These are phyloP conservation scores for Amiota mariae DNA, from an alignment of 2,888 invertebrate species.

Conservation along the genomic window DNA sequence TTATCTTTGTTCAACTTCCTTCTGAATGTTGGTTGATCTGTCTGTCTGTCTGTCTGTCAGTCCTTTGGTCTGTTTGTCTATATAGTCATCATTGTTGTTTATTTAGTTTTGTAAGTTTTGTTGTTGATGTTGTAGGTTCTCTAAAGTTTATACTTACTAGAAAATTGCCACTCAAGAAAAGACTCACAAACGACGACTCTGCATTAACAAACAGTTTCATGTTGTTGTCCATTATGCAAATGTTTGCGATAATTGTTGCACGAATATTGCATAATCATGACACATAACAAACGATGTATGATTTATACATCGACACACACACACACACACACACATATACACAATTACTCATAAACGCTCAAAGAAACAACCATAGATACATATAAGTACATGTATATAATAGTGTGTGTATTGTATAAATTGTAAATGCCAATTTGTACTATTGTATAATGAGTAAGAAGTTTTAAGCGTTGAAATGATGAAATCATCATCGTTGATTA, in stretches of 20 bases:
- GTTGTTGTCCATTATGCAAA: slow-evolving; percentile 50
- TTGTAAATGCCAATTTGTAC: too few relatives aligned
- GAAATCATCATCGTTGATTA: too few relatives aligned
- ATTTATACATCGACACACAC: slow-evolving; percentile 27
- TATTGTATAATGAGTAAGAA: too few relatives aligned
- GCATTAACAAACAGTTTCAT: slow-evolving; percentile 18
- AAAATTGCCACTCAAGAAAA: slow-evolving; percentile 54
- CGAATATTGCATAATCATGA: slow-evolving; percentile 63
- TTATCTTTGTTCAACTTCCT: slow-evolving; percentile 34
- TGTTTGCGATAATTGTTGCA: slow-evolving; percentile 59
- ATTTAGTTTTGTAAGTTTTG: slow-evolving; percentile 7
- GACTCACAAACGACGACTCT: background rate
- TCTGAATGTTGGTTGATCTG: slow-evolving; percentile 31
- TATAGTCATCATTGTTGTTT: slow-evolving; percentile 1
- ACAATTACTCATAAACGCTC: too few relatives aligned
- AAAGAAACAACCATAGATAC: too few relatives aligned
- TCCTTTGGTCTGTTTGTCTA: background rate
- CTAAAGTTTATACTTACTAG: slow-evolving; percentile 37
- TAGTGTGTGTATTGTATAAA: too few relatives aligned
- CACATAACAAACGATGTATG: slow-evolving; percentile 53
- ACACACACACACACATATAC: background rate
- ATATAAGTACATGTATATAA: too few relatives aligned
- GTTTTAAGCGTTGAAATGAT: too few relatives aligned
- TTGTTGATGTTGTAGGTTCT: slow-evolving; percentile 36
- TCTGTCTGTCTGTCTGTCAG: too few relatives aligned